A percentile compares a stretch with the other conserved stretches of the same genome.
Evolutionary conservation across 2,888 invertebrate species (phyloP).

Genomic region (Lobophora halterata): DNA sequence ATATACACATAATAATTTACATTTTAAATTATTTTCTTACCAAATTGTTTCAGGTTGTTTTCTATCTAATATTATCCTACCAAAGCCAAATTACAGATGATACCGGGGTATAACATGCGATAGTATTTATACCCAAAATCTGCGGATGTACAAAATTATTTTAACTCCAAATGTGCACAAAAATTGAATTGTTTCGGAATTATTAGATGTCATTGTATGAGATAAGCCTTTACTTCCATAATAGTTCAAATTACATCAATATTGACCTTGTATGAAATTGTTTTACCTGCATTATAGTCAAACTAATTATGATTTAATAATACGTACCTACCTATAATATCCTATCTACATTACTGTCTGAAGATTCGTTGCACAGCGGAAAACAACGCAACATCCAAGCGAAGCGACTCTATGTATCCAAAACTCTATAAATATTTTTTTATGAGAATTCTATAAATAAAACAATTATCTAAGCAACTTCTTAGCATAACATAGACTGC

Average conservation of each 20-base stretch:
- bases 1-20: too few relatives aligned
- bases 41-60: background rate
- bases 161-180: constrained; percentile 38
- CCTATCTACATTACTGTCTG: too few relatives aligned
- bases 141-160: constrained; percentile 48
- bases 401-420: too few relatives aligned
- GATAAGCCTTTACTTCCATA: constrained; percentile 20
- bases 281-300: background rate
- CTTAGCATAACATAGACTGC: too few relatives aligned
- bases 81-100: background rate
- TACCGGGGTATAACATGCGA: background rate
- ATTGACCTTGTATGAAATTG: constrained; percentile 17
- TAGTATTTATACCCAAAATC: constrained; percentile 34
- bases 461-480: too few relatives aligned
- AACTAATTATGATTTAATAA: background rate
- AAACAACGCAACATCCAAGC: too few relatives aligned
- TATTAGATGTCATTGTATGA: constrained; percentile 20
- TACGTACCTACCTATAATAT: background rate
- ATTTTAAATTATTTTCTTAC: constrained; percentile 1
- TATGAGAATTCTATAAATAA: too few relatives aligned
- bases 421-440: too few relatives aligned
- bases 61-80: background rate
- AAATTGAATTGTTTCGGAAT: constrained; percentile 36
- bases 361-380: too few relatives aligned
- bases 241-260: constrained; percentile 21